phyloP scores from a whole-genome alignment of 1,140 invertebrate species.

The honey bee (Apis mellifera) region DNA sequence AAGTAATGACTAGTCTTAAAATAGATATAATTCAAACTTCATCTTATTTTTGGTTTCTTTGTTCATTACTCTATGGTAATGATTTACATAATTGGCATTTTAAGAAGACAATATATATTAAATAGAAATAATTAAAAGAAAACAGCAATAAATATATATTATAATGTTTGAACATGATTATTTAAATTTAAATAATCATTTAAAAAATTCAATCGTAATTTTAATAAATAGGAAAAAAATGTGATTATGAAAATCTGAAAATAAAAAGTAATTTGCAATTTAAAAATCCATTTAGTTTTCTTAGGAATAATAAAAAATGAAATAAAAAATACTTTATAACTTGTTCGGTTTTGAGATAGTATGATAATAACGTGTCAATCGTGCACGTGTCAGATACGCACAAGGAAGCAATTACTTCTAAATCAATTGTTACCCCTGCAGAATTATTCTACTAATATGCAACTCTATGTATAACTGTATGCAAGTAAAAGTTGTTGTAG shows the following conservation, averaged over 20 bases:
- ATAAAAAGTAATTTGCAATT: background rate
- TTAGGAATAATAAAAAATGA: background rate
- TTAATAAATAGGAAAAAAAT: background rate
- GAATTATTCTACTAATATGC: background rate
- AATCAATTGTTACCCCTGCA: conserved; percentile 9
- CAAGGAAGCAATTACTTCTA: conserved; percentile 25
- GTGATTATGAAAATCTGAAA: background rate
- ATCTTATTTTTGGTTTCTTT: background rate
- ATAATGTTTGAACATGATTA: background rate
- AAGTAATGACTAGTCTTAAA: background rate
- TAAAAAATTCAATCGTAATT: background rate
- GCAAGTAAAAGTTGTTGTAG: conserved; percentile 32
- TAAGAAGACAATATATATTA: too few species aligned
- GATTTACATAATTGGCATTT: too few species aligned
- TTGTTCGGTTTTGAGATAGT: background rate
- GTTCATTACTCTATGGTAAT: too few species aligned
- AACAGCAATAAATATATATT: background rate
- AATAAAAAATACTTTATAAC: background rate
- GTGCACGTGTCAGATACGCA: background rate
- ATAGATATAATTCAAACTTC: background rate
- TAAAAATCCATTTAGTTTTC: background rate
- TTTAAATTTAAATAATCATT: background rate
- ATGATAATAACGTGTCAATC: background rate
- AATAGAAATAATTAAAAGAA: background rate
- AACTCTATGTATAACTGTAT: background rate